Evolutionary conservation across 2,888 invertebrate species (phyloP).

Genomic region (Xylocampa areola): DNA sequence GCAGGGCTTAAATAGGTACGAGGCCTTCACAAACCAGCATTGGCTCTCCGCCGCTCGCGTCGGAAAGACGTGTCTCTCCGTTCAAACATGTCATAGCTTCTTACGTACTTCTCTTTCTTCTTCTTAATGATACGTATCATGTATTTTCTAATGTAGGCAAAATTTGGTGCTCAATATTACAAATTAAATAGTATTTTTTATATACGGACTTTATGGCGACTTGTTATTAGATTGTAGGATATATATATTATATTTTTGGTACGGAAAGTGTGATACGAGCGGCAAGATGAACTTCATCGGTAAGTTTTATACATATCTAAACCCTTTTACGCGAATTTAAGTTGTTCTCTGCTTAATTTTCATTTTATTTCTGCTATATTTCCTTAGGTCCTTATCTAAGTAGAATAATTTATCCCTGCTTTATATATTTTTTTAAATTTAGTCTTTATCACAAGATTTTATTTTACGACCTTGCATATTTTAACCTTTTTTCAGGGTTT

Average conservation of each 20-base stretch:
- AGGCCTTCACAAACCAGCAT: slow-evolving; percentile 67
- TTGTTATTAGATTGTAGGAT: slow-evolving; percentile 71
- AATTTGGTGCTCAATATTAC: slow-evolving; percentile 85
- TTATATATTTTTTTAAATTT: not conserved
- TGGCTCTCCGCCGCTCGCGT: slow-evolving; percentile 76
- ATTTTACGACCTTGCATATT: not conserved
- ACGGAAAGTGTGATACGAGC: slow-evolving; percentile 71
- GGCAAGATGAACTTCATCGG: slow-evolving; percentile 86
- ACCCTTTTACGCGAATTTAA: slow-evolving; percentile 8
- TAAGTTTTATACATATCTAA: slow-evolving; percentile 68
- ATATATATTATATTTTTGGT: slow-evolving; percentile 58
- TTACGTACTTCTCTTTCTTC: slow-evolving; percentile 72
- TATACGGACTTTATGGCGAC: slow-evolving; percentile 79
- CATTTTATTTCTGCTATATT: not conserved
- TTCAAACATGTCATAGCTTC: slow-evolving; percentile 78
- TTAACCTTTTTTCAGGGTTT: not conserved
- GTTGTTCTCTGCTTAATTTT: slow-evolving; percentile 7
- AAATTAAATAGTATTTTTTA: slow-evolving; percentile 80
- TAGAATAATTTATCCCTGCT: not conserved
- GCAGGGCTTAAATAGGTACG: slow-evolving; percentile 72
- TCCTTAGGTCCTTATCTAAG: not conserved
- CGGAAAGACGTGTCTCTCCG: slow-evolving; percentile 70
- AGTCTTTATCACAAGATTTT: not conserved
- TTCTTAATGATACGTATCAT: slow-evolving; percentile 87
- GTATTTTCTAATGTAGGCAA: slow-evolving; percentile 78